phyloP scores from a whole-genome alignment of 2,888 invertebrate species.

The Acheta domesticus region DNA sequence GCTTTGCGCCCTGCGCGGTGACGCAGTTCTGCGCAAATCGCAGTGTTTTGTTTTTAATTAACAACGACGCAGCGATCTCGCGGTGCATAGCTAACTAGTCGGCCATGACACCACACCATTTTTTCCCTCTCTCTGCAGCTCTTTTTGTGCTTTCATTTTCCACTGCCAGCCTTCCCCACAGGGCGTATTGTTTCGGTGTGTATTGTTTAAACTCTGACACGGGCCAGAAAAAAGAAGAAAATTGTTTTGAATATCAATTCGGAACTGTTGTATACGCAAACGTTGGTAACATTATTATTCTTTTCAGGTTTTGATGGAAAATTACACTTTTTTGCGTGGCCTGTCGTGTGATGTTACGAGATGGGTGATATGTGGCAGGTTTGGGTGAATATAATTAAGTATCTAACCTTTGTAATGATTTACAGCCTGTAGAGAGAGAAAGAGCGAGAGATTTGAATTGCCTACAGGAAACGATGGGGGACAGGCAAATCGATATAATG shows the following conservation, averaged over 20 bases:
- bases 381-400: slow-evolving; percentile 18
- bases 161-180: neutral
- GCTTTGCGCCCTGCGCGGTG: neutral
- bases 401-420: slow-evolving; percentile 18
- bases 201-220: slow-evolving; percentile 18
- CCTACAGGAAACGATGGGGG: neutral
- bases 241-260: slow-evolving; percentile 18
- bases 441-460: neutral
- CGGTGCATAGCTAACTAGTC: slow-evolving; percentile 18
- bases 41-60: slow-evolving; percentile 18
- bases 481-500: neutral
- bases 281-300: slow-evolving; percentile 18
- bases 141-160: slow-evolving; percentile 1
- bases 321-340: slow-evolving; percentile 7
- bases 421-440: neutral
- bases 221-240: slow-evolving; percentile 5
- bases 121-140: neutral
- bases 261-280: slow-evolving; percentile 18
- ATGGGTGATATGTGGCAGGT: slow-evolving; percentile 18
- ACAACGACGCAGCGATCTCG: neutral
- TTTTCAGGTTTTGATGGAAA: slow-evolving; percentile 18
- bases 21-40: slow-evolving; percentile 2
- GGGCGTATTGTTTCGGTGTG: neutral
- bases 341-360: neutral
- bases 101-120: slow-evolving; percentile 6